Evolutionary conservation across 2,797 vertebrate genomes (phyloP), one percentile per base, ranked within the genome.

Genomic region (Petrocephalus sullivani): DNA sequence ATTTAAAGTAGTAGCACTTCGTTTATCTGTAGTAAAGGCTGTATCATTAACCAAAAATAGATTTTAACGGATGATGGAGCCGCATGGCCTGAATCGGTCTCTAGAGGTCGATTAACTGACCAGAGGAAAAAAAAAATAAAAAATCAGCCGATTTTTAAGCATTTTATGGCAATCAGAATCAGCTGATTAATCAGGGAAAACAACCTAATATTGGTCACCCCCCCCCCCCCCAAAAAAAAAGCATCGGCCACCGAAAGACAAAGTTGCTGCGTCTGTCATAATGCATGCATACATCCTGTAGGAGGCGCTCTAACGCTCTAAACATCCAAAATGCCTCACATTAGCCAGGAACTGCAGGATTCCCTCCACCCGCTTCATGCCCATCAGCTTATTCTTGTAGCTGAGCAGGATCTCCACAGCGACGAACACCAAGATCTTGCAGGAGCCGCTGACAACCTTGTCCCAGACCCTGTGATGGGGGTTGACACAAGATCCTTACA

Each of bases 381-480:
- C 96, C 95, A 97, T 95, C 90, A 99, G 92, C 90, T 97, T 95
- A 93, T 98, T 97, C 94, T 99, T 99, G 93, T 98, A 98, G 90
- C 96, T 98, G 90, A 99, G 92, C 88, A 99, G 92, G 91, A 99
- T 98, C 94, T 99, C 98, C 93, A 99, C 87, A 53, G 98, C 98
- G 87, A 99, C 97, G 86, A 99, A 99, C 87, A 98, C 97, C 6
- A 99, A 94, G 93, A 99, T 98, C 94, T 99, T 99, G 94, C 98
- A 99, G 90, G 98, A 99, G 88, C 98, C 98, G 51, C 98, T 99
- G 90, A 99, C 96, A 90, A 99, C 96, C 93, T 99, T 99, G 94
- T 99, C 98, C 98, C 98, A 99, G 88, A 99, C 96, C 93, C 98
- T 99, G 82, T 5, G 91, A 89, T 91, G 23, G 53, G 23, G 49